phyloP scores from a whole-genome alignment of 2,797 vertebrate genomes.

The Tinamus major region DNA sequence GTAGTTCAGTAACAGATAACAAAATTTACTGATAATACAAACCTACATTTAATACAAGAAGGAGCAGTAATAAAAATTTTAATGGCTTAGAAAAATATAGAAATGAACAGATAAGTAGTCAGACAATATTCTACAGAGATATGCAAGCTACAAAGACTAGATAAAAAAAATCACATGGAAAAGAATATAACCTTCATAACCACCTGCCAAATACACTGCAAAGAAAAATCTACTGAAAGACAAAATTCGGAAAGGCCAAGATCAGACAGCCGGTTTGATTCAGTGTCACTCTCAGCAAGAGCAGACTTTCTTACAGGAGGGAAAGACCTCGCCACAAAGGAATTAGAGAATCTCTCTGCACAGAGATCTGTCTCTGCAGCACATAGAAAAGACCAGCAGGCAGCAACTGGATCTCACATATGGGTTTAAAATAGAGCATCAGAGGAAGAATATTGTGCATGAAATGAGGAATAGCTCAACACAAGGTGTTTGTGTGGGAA shows the following conservation, averaged over 20 bases:
- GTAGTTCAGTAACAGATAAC: background rate
- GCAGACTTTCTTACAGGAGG: background rate
- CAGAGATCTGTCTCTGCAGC: background rate
- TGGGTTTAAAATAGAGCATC: background rate
- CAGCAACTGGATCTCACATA: background rate
- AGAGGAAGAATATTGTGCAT: background rate
- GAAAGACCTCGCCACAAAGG: conserved; percentile 5
- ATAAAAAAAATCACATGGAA: background rate
- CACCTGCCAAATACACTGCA: background rate
- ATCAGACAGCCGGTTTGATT: conserved; percentile 5
- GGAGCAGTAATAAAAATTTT: background rate
- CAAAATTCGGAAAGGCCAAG: conserved; percentile 7
- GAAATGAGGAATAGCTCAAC: background rate
- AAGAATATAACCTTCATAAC: conserved; percentile 6
- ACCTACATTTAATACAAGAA: background rate
- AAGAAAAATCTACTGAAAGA: conserved; percentile 23
- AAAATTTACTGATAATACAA: background rate
- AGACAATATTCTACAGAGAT: background rate
- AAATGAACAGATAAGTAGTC: background rate
- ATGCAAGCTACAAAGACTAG: background rate
- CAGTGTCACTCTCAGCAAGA: conserved; percentile 7
- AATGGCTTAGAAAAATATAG: background rate
- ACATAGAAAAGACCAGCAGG: background rate
- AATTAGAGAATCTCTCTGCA: background rate
- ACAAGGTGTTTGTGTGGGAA: background rate